These are phyloP conservation scores for Arctopsyche grandis DNA, from an alignment of 1,140 invertebrate genomes.

Conservation along the genomic window DNA sequence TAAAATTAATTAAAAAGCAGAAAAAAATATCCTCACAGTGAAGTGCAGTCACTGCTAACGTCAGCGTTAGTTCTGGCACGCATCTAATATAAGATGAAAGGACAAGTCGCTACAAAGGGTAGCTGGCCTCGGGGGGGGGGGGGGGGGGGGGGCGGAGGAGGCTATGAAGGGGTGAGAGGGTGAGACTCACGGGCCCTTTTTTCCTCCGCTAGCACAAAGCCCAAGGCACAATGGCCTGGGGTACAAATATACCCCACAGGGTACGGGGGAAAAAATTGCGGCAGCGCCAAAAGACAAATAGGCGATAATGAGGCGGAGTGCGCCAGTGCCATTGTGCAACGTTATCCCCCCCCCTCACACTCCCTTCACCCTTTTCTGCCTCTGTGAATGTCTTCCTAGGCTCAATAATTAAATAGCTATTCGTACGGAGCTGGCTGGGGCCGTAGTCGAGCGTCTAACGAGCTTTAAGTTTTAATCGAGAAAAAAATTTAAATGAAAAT, in stretches of 20 bases:
- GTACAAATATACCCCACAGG: constrained; percentile 24
- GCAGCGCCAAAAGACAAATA: constrained; percentile 43
- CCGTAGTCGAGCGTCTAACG: background rate
- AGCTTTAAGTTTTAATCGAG: background rate
- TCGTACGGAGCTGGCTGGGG: background rate
- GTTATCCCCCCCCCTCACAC: background rate
- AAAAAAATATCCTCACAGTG: too few relatives aligned
- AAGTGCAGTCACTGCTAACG: background rate
- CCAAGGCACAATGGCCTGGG: constrained; percentile 23
- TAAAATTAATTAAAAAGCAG: too few relatives aligned
- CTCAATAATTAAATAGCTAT: constrained; percentile 8
- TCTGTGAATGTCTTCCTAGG: background rate
- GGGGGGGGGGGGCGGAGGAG: background rate
- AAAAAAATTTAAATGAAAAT: background rate
- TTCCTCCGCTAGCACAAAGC: constrained; percentile 10
- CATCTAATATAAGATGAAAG: constrained; percentile 51
- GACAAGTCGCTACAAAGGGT: constrained; percentile 47
- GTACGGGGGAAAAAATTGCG: constrained; percentile 36
- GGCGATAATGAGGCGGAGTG: constrained; percentile 44
- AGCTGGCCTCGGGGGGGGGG: background rate
- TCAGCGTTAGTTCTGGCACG: constrained; percentile 17
- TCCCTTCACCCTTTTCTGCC: background rate
- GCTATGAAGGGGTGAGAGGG: background rate
- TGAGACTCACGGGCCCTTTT: constrained; percentile 23
- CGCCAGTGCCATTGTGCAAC: constrained; percentile 8